Evolutionary conservation across 2,113 vertebrate genomes (phyloP).

Genomic region (Trochalopteron elliotii): DNA sequence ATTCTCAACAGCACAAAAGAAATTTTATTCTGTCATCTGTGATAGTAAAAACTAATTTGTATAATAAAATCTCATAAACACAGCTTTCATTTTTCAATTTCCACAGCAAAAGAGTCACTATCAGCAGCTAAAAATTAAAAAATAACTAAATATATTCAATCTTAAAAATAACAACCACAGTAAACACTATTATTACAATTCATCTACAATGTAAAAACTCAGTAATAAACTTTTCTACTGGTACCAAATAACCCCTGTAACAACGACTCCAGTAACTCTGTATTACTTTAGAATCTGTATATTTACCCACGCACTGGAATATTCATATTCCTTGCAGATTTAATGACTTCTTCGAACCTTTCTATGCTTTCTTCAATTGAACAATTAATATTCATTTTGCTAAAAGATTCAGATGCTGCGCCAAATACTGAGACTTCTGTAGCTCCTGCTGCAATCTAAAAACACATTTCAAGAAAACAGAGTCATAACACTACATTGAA

Average conservation of each 20-base stretch:
- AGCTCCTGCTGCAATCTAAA: slow-evolving; percentile 89
- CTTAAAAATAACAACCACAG: background rate
- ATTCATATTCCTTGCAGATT: slow-evolving; percentile 79
- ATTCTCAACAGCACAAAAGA: background rate
- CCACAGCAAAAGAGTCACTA: background rate
- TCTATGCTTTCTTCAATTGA: slow-evolving; percentile 92
- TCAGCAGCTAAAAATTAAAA: background rate
- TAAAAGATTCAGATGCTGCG: slow-evolving; percentile 91
- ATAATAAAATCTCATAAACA: background rate
- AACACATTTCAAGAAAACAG: slow-evolving; percentile 30
- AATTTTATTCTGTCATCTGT: background rate
- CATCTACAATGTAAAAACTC: background rate
- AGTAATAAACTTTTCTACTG: background rate
- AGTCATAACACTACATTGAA: background rate
- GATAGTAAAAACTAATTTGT: background rate
- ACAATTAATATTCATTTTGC: slow-evolving; percentile 91
- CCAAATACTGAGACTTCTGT: slow-evolving; percentile 92
- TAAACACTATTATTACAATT: background rate
- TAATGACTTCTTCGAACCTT: slow-evolving; percentile 86
- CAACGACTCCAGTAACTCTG: background rate
- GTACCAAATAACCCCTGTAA: background rate
- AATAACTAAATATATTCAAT: background rate
- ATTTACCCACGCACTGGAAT: slow-evolving; percentile 91
- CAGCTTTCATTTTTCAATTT: background rate
- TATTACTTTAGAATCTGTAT: slow-evolving; percentile 4